Evolutionary conservation across 2,888 invertebrate species (phyloP), one percentile per base, ranked within the genome.

Genomic region (Uloborus plumipes): DNA sequence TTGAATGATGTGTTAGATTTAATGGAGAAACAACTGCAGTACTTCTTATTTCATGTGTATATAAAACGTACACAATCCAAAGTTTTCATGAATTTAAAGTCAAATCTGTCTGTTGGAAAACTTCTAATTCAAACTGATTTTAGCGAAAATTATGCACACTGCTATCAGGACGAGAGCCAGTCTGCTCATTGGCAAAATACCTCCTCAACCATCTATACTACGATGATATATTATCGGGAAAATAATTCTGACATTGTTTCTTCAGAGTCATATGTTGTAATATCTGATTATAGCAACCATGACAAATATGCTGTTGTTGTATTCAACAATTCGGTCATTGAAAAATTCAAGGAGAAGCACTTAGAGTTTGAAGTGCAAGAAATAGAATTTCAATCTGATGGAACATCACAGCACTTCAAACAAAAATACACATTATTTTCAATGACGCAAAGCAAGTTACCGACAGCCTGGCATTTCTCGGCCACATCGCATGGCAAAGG

Each of bases 401-500:
- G 16, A 16, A 53, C 15, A 53, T 16, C n/a, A 2, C 53, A 53
- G n/a, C 53, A 53, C n/a, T 53, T 53, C n/a, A 53, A 53, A n/a
- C n/a, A n/a, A n/a, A 53, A 53, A 7, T 53, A 16, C 53, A 53
- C 53, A 53, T 16, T 53, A 15, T 53, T 2, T 53, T 15, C 15
- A n/a, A 53, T n/a, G 6, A 53, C 53, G 6, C 53, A 53, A 53
- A n/a, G 53, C 6, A 53, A 53, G 15, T 16, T 53, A 1, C 16
- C 53, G 15, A 53, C 15, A 53, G 6, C 6, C 53, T 53, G 53
- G 53, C 2, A 53, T 53, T 53, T 53, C 53, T 53, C 53, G 6
- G 53, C 6, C 53, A 53, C 53, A 53, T 53, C 53, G n/a, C 53
- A 53, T 53, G 53, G 53, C 3, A 53, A 53, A 53, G 53, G 53